Conservation (phyloP, 2,888 invertebrate genomes). For the Sinohyriopsis cumingii region DNA sequence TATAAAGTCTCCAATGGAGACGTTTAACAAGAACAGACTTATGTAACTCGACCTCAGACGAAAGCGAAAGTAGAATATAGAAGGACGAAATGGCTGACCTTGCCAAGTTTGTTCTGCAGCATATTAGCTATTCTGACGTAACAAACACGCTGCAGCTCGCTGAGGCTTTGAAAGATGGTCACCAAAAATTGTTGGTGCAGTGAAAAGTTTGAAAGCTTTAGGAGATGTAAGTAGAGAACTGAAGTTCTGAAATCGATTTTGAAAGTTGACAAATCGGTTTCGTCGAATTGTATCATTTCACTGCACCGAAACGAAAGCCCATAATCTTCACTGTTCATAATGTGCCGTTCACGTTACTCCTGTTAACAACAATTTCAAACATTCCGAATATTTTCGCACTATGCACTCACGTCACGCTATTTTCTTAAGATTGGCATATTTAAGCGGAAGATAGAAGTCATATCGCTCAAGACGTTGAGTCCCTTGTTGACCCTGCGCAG, state of each 20-base stretch:
- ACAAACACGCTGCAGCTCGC: constrained; percentile 62
- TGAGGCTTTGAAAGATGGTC: constrained; percentile 53
- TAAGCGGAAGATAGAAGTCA: too few relatives aligned
- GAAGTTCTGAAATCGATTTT: not conserved
- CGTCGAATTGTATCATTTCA: too few relatives aligned
- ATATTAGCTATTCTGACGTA: constrained; percentile 48
- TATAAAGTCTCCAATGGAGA: not conserved
- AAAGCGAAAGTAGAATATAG: constrained; percentile 22
- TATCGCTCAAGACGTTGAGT: too few relatives aligned
- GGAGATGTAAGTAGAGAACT: constrained; percentile 56
- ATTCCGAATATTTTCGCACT: too few relatives aligned
- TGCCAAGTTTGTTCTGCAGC: constrained; percentile 46
- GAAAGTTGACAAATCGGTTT: not conserved
- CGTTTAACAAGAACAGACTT: constrained; percentile 1
- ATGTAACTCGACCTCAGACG: not conserved
- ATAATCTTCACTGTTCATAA: too few relatives aligned
- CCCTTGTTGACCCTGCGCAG: too few relatives aligned
- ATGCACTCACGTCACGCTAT: too few relatives aligned
- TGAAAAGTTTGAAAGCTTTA: constrained; percentile 67
- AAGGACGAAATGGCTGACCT: constrained; percentile 57
- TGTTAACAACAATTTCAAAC: too few relatives aligned
- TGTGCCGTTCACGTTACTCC: too few relatives aligned
- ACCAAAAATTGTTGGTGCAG: constrained; percentile 69
- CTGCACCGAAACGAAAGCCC: too few relatives aligned
- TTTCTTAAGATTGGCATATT: too few relatives aligned